A percentile compares a stretch with the other conserved stretches of the same genome.
Conservation (phyloP, 1,140 invertebrate genomes). For the Aleiodes sp. region DNA sequence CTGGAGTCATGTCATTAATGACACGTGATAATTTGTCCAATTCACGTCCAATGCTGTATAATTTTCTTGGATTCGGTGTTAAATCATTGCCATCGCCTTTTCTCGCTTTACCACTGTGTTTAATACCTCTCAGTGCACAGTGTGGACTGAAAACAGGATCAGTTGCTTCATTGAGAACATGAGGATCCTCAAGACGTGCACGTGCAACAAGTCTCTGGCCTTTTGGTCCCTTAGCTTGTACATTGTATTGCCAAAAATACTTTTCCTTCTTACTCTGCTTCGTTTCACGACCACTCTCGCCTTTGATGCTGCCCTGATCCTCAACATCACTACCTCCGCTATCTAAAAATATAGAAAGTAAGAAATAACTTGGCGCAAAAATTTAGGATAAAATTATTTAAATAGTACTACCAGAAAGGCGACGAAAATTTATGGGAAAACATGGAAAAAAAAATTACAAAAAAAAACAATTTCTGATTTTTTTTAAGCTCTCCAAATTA, state of each 20-base stretch:
- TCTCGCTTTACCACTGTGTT: slow-evolving; percentile 93
- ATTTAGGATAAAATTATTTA: neutral
- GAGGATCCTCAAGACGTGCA: slow-evolving; percentile 89
- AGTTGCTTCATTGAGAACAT: slow-evolving; percentile 86
- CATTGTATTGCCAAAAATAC: slow-evolving; percentile 99
- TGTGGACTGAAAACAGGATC: slow-evolving; percentile 93
- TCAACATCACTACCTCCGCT: slow-evolving; percentile 76
- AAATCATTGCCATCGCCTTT: slow-evolving; percentile 98
- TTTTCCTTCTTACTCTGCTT: slow-evolving; percentile 78
- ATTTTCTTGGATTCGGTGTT: slow-evolving; percentile 92
- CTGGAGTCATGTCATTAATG: slow-evolving; percentile 96
- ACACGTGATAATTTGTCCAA: slow-evolving; percentile 88
- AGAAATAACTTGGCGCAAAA: neutral
- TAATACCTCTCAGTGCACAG: slow-evolving; percentile 89
- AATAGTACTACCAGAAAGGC: too few species aligned
- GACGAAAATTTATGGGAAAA: too few species aligned
- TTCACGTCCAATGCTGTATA: slow-evolving; percentile 91
- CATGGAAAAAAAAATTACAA: slow-evolving; percentile 32
- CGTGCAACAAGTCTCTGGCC: slow-evolving; percentile 85
- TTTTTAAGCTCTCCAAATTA: too few species aligned
- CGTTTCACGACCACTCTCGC: slow-evolving; percentile 55
- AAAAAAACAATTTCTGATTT: too few species aligned
- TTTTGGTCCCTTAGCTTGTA: slow-evolving; percentile 97
- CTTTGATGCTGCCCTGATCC: slow-evolving; percentile 62
- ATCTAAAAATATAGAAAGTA: slow-evolving; percentile 60